Evolutionary conservation across 92 coral and sea anemone genomes (phyloP).

Genomic region (Isaurus tuberculatus): DNA sequence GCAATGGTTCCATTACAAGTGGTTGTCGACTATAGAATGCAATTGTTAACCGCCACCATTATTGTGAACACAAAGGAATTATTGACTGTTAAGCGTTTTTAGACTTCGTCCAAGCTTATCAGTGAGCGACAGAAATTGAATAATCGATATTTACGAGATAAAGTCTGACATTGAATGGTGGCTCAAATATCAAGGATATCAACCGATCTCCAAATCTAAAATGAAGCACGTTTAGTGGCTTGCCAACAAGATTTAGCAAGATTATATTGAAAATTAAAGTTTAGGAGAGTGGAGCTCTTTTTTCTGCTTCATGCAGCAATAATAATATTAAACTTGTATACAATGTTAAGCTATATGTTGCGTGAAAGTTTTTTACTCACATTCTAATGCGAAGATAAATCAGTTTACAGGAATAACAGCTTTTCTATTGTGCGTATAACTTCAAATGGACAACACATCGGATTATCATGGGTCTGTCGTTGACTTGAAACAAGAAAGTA

Average conservation of each 20-base stretch:
- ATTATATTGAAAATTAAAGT: background rate
- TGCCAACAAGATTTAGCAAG: background rate
- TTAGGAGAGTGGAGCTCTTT: slow-evolving; percentile 5
- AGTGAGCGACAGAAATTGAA: background rate
- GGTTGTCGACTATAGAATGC: background rate
- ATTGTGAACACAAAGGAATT: background rate
- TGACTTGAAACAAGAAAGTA: background rate
- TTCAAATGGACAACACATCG: slow-evolving; percentile 6
- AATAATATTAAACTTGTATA: background rate
- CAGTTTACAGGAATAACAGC: slow-evolving; percentile 7
- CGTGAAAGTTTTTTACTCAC: slow-evolving; percentile 25
- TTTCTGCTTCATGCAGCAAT: slow-evolving; percentile 23
- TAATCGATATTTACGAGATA: background rate
- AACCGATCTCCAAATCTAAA: background rate
- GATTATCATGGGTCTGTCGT: slow-evolving; percentile 23
- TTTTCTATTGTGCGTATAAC: slow-evolving; percentile 26
- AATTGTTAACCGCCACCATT: slow-evolving; percentile 1
- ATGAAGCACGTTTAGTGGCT: background rate
- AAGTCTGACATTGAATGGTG: slow-evolving; percentile 12
- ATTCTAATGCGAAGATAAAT: slow-evolving; percentile 9
- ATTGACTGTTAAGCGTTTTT: background rate
- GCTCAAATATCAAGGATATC: slow-evolving; percentile 2
- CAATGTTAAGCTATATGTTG: background rate
- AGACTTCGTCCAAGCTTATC: slow-evolving; percentile 19
- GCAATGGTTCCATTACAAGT: background rate